phyloP scores from a whole-genome alignment of 1,140 invertebrate species.

The Trichogramma pretiosum region DNA sequence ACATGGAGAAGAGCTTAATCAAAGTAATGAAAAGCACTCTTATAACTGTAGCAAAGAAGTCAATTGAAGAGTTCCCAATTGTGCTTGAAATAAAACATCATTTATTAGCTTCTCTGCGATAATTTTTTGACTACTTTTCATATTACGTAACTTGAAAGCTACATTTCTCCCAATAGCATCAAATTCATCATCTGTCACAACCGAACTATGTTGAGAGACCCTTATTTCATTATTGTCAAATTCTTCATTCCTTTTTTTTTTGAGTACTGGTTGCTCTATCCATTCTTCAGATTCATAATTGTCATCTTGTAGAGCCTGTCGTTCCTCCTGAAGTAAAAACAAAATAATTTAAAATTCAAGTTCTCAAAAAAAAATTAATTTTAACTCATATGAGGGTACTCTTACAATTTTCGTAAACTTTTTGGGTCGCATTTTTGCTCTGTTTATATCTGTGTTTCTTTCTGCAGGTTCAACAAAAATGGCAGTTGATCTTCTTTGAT shows the following conservation, averaged over 20 bases:
- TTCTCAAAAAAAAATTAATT: too few relatives aligned
- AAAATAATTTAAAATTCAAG: constrained; percentile 1
- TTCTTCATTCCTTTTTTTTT: constrained; percentile 33
- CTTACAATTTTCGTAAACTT: constrained; percentile 37
- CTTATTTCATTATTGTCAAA: constrained; percentile 30
- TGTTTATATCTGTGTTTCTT: constrained; percentile 33
- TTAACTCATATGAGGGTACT: too few relatives aligned
- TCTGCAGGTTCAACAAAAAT: constrained; percentile 38
- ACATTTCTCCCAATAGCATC: constrained; percentile 42
- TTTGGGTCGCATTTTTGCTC: constrained; percentile 33
- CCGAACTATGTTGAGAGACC: constrained; percentile 32
- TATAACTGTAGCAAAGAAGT: too few relatives aligned
- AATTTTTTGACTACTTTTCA: constrained; percentile 43
- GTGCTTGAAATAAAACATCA: constrained; percentile 42
- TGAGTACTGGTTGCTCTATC: constrained; percentile 28
- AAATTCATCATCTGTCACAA: constrained; percentile 37
- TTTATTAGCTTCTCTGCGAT: constrained; percentile 43
- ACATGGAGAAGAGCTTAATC: too few relatives aligned
- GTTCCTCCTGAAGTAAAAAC: constrained; percentile 29
- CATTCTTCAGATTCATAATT: constrained; percentile 34
- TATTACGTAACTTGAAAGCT: constrained; percentile 40
- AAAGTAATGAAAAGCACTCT: too few relatives aligned
- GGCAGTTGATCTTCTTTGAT: constrained; percentile 41
- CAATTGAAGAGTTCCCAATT: constrained; percentile 42
- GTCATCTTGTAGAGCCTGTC: constrained; percentile 28